phyloP scores from a whole-genome alignment of 2,888 invertebrate species.

The Anaspis maculata region DNA sequence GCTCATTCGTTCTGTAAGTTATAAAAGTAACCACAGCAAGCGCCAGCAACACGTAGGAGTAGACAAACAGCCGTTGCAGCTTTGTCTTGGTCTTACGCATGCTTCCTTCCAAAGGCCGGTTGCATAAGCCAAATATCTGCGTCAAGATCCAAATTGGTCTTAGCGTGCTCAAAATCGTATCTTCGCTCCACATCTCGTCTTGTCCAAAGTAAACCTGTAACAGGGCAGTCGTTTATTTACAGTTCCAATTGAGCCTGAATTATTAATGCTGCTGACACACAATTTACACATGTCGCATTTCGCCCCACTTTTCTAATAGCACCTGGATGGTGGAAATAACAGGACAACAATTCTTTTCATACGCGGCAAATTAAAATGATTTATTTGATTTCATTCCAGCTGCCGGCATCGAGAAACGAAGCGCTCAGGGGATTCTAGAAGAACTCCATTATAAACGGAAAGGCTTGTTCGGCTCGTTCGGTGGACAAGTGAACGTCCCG shows the following conservation, averaged over 20 bases:
- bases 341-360: no score
- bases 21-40: conserved; percentile 6
- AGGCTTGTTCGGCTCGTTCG: conserved; percentile 2
- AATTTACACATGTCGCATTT: no score
- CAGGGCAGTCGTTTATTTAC: no score
- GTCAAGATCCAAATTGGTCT: conserved; percentile 13
- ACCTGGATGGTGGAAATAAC: no score
- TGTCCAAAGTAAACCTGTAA: no score
- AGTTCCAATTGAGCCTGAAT: no score
- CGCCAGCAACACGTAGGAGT: conserved; percentile 1
- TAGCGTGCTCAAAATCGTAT: conserved; percentile 4
- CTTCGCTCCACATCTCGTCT: conserved; percentile 5
- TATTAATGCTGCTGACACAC: no score
- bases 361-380: no score
- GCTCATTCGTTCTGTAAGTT: conserved; percentile 8
- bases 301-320: no score
- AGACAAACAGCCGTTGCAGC: conserved; percentile 1
- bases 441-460: no score
- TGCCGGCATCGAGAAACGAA: background rate
- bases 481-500: background rate
- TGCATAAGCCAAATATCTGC: conserved; percentile 16
- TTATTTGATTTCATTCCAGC: conserved; percentile 1
- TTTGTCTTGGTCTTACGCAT: conserved; percentile 1
- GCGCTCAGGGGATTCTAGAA: background rate
- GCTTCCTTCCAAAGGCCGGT: conserved; percentile 5